Evolutionary conservation across 2,888 invertebrate species (phyloP), one percentile per base, ranked within the genome.

Genomic region (Zaprionus lineosus): DNA sequence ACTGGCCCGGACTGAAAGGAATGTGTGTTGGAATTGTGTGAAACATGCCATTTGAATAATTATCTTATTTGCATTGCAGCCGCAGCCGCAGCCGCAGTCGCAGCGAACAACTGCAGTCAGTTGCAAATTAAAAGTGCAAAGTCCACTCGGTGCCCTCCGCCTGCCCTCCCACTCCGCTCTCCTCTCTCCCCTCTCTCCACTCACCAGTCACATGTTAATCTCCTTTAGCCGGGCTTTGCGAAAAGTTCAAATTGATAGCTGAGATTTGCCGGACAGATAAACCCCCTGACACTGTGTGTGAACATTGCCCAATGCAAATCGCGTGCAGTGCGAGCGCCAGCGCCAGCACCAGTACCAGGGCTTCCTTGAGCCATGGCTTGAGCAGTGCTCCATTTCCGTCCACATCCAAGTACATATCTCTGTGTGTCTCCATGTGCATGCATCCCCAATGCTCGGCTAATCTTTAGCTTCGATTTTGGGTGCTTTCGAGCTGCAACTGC

Each of bases 21-120:
- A 83, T 82, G 71, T 79, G 75, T 71, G 70, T 74, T 77, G 86
- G 82, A 85, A 87, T 87, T 88, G 86, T 87, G 88, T 87, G 87
- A 88, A 87, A 87, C 87, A 87, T 88, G 87, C 87, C 77, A 87
- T 88, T 87, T 87, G 87, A 87, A 87, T 88, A 87, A 88, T 87
- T 87, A 87, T 87, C 86, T 86, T 85, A 85, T 86, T 85, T 87
- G 86, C 87, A 84, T 84, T 76, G 84, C 84, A 74, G 56, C 61
- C 51, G 51, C 76, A 59, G 52, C 58, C 61, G 60, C 62, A 37
- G 33, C 34, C 29, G 46, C 15, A 31, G 16, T 14, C 3, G 18
- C 21, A 31, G 26, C 41, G 31, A 63, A 47, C 68, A 77, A 73
- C 76, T 73, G 81, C 77, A 77, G 71, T 67, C 68, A 63, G 66